Evolutionary conservation across 2,113 vertebrate genomes (phyloP), one percentile per base, ranked within the genome.

Genomic region (Carlito syrichta): DNA sequence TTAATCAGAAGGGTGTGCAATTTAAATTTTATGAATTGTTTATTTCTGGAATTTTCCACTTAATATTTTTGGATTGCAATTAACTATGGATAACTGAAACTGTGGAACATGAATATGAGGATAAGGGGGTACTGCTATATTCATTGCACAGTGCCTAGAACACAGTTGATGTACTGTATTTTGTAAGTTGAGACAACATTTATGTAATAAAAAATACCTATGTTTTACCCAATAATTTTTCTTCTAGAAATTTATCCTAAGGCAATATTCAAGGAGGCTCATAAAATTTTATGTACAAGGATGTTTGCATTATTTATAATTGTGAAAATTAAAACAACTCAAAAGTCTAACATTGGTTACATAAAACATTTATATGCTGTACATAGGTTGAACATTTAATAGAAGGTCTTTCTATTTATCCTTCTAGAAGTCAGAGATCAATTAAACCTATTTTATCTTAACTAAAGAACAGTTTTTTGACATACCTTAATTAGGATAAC

Each of bases 131-230:
- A 73, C 71, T 27, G 40, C 13, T 23, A 3, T 73, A 73, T 73
- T 45, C 58, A 14, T 48, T 32, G 17, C 50, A 58, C 10, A 78
- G 25, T 58, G 35, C 11, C 63, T 77, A 52, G 60, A 91, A 62
- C 43, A 82, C 25, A 30, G n/a, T 62, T 60, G 14, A 8, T 10
- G 7, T 35, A 7, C 54, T 20, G 6, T 88, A 56, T 52, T 77
- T 56, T 45, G 11, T 38, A 50, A 90, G 35, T 52, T 58, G 38
- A 12, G 23, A 71, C 4, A 58, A 48, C 2, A 82, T 90, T 96
- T 78, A 19, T 92, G 30, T 35, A 95, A 76, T 19, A 94, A 84
- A 96, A 94, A 94, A n/a, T 95, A 93, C 16, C 66, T 77, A 16
- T 66, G 13, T 8, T 85, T 88, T 87, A 81, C 38, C 23, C 30